Evolutionary conservation across 2,113 vertebrate species (phyloP).

Genomic region (Sturnira hondurensis): DNA sequence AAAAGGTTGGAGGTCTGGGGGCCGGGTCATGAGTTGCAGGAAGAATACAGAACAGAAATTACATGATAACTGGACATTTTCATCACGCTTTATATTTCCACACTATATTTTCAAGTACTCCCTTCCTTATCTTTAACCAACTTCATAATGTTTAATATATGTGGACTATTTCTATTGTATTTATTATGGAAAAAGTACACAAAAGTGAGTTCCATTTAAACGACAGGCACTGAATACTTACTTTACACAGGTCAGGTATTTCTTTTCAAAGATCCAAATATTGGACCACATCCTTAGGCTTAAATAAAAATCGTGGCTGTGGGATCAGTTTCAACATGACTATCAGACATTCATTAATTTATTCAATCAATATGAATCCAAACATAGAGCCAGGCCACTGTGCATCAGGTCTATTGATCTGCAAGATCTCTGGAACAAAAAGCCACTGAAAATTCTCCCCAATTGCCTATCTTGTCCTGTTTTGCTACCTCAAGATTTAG

Average conservation of each 20-base stretch:
- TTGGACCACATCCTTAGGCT: neutral
- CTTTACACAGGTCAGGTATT: neutral
- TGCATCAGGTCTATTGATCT: neutral
- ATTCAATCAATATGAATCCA: neutral
- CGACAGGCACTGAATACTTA: neutral
- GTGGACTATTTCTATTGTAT: neutral
- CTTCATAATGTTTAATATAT: neutral
- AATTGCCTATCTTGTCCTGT: neutral
- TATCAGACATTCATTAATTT: neutral
- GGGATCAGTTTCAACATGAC: neutral
- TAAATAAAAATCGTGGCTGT: neutral
- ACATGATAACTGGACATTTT: neutral
- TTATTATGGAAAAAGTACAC: neutral
- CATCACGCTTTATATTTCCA: neutral
- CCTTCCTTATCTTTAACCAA: neutral
- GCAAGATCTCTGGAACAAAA: neutral
- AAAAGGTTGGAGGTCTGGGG: neutral
- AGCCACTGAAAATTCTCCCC: neutral
- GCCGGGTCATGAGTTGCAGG: neutral
- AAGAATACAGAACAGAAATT: neutral
- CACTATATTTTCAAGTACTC: neutral
- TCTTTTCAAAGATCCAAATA: neutral
- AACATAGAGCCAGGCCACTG: neutral
- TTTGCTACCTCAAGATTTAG: neutral
- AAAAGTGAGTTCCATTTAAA: neutral